Conservation (phyloP, 2,797 vertebrate genomes). For the Chaunax sp. region DNA sequence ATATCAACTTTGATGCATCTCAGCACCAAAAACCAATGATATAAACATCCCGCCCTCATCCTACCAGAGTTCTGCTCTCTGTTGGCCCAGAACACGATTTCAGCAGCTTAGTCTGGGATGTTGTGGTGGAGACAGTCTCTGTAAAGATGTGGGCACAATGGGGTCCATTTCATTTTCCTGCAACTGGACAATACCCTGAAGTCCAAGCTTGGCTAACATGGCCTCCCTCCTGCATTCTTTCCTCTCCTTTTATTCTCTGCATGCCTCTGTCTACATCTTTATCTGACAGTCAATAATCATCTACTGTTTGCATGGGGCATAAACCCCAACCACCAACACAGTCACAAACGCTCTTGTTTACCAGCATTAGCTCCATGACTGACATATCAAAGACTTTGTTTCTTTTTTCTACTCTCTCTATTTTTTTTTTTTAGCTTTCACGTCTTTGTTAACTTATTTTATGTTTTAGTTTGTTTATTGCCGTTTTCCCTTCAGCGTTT, state of each 20-base stretch:
- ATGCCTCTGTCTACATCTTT: slow-evolving; percentile 17
- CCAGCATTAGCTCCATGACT: slow-evolving; percentile 15
- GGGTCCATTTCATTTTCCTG: too few relatives aligned
- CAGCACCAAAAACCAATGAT: too few relatives aligned
- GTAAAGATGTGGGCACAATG: too few relatives aligned
- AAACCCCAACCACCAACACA: slow-evolving; percentile 7
- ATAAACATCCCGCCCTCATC: too few relatives aligned
- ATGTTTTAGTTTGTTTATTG: slow-evolving; percentile 31
- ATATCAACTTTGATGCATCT: slow-evolving; percentile 5
- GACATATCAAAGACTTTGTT: slow-evolving; percentile 42
- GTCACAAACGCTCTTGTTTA: slow-evolving; percentile 32
- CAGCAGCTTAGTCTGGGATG: too few relatives aligned
- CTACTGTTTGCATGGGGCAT: neutral
- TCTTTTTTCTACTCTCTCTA: neutral
- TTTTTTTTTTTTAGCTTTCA: slow-evolving; percentile 10
- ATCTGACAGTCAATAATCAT: slow-evolving; percentile 30
- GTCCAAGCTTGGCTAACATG: slow-evolving; percentile 14
- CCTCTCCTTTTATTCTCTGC: too few relatives aligned
- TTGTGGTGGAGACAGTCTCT: too few relatives aligned
- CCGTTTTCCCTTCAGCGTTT: slow-evolving; percentile 15
- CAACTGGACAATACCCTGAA: neutral
- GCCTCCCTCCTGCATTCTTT: slow-evolving; percentile 1
- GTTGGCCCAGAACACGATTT: too few relatives aligned
- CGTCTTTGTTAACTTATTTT: slow-evolving; percentile 26
- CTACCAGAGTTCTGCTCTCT: too few relatives aligned